These are phyloP conservation scores for Globodera rostochiensis DNA, from an alignment of 1,140 invertebrate genomes.

Conservation along the genomic window DNA sequence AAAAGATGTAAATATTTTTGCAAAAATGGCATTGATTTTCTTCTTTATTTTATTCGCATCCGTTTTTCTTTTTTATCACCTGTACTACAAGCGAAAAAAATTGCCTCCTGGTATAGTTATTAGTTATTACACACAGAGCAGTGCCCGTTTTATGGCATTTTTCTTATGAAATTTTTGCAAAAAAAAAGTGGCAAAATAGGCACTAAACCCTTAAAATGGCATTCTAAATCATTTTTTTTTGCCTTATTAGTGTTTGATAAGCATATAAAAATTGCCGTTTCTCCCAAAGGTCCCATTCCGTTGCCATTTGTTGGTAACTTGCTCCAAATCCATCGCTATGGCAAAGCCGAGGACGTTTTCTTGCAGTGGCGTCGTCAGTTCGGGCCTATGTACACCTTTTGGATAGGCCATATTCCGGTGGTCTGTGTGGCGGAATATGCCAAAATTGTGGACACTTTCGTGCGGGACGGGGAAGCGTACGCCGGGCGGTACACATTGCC, in stretches of 20 bases:
- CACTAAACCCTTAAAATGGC: no score
- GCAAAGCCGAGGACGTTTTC: no score
- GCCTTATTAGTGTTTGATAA: neutral
- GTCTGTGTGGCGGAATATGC: conserved; percentile 18
- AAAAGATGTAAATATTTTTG: no score
- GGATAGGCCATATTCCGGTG: no score
- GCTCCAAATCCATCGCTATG: neutral
- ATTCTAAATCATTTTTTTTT: no score
- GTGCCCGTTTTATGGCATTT: no score
- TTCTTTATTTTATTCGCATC: neutral
- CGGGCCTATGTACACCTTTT: no score
- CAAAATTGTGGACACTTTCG: conserved; percentile 48
- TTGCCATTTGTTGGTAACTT: neutral
- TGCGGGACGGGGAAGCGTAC: conserved; percentile 53
- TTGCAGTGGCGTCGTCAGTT: no score
- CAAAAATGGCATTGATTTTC: neutral
- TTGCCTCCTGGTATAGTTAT: neutral
- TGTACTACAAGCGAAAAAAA: neutral
- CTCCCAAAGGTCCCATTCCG: neutral
- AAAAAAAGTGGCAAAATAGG: no score
- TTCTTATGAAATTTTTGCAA: no score
- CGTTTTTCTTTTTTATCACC: neutral
- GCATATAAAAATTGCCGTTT: neutral
- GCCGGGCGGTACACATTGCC: conserved; percentile 39
- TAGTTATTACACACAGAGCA: no score